Base-by-base conservation (phyloP, 2,888 invertebrate genomes). In the Pseudococcus viburni region DNA sequence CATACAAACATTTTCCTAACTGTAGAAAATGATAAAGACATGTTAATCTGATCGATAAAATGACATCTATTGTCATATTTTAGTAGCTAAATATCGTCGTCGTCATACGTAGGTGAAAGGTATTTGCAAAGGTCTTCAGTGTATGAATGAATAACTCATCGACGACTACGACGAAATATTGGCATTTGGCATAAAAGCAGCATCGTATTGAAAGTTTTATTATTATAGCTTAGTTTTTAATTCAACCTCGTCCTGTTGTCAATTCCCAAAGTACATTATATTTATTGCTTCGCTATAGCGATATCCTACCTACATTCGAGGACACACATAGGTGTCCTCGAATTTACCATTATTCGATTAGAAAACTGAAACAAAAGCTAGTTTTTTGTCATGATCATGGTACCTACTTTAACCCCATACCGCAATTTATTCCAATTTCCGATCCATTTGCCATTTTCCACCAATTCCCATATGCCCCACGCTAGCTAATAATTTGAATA, bases 401-500 rank as follows among this genome's bases (percentile, higher is more conserved):
- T 33, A 33, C 26, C 26, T 33, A 33, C 26, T 55, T 42, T 8
- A 6, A n/a, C 55, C 55, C 55, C n/a, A 5, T 55, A 17, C 55
- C 55, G 51, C 51, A 51, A 51, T 51, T 5, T 51, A 33, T 51
- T 55, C 8, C 55, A n/a, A n/a, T 55, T n/a, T 55, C 7, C 55
- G 15, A 19, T 64, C 9, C 19, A 64, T 64, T 68, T 42, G 8
- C 42, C 42, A 42, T 42, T 42, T 6, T 5, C 68, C 68, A 68
- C 26, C 26, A 12, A 8, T 64, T 17, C 17, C 51, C 64, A 19
- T 19, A 19, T 26, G 7, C 26, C 42, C 33, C 77, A 39, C 77
- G 77, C 77, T 42, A 77, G 77, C 77, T 77, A 77, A 77, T 33
- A 33, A 33, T 22, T 19, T 68, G 26, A 68, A 55, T 55, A 55